Percentiles rank a stretch among this genome's conserved stretches.
Evolutionary conservation across 92 coral and sea anemone species (phyloP).

Genomic region (Epizoanthus rinbou): DNA sequence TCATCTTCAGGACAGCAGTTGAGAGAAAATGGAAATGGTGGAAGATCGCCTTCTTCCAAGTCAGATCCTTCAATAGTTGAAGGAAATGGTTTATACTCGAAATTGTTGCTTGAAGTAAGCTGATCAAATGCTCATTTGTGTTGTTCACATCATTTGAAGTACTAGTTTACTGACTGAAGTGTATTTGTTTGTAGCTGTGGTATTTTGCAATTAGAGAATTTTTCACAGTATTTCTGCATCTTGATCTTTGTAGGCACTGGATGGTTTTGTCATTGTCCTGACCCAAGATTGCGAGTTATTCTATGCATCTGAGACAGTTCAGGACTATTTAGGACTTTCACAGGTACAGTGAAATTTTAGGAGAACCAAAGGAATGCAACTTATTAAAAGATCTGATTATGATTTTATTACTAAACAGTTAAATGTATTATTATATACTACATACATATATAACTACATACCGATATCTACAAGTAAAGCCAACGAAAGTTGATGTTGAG

Average conservation of each 20-base stretch:
- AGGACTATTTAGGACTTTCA: slow-evolving; percentile 90
- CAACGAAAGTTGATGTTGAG: too few relatives aligned
- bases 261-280: slow-evolving; percentile 95
- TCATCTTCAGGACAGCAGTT: slow-evolving; percentile 71
- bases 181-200: neutral
- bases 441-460: too few relatives aligned
- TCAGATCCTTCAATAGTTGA: slow-evolving; percentile 50
- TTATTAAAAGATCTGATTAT: too few relatives aligned
- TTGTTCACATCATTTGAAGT: neutral
- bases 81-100: slow-evolving; percentile 86
- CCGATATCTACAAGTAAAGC: too few relatives aligned
- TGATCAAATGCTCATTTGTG: too few relatives aligned
- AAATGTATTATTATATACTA: too few relatives aligned
- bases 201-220: neutral
- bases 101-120: slow-evolving; percentile 85
- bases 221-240: neutral
- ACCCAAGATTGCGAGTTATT: slow-evolving; percentile 94
- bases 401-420: too few relatives aligned
- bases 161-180: neutral
- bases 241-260: slow-evolving; percentile 78
- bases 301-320: slow-evolving; percentile 97
- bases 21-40: slow-evolving; percentile 57
- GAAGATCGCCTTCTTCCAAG: slow-evolving; percentile 49
- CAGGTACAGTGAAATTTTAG: slow-evolving; percentile 64
- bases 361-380: too few relatives aligned